These are phyloP conservation scores for Drosophila anomalata DNA, from an alignment of 2,888 invertebrate species.

Conservation along the genomic window DNA sequence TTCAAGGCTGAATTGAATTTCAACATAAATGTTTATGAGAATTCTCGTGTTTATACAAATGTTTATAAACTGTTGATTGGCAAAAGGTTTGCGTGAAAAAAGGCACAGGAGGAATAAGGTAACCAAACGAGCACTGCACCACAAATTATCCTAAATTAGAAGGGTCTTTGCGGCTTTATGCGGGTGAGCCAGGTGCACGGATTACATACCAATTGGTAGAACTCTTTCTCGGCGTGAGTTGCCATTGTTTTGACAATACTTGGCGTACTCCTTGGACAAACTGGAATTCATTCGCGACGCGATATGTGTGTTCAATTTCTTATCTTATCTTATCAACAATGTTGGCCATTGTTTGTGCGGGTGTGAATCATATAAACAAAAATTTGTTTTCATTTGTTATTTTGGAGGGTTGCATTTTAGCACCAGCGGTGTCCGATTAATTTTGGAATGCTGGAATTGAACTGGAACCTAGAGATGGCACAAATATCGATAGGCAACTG, in stretches of 20 bases:
- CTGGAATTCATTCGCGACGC: constrained; percentile 40
- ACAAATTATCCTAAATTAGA: not conserved
- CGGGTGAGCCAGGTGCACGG: not conserved
- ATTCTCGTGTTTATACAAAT: constrained; percentile 1
- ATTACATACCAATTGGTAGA: constrained; percentile 64
- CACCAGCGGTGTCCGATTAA: not conserved
- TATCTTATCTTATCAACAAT: constrained; percentile 52
- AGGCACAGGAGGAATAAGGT: not conserved
- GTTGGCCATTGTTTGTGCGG: constrained; percentile 40
- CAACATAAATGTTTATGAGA: constrained; percentile 6
- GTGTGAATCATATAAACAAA: constrained; percentile 36
- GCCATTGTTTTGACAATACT: constrained; percentile 54
- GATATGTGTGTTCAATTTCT: constrained; percentile 32
- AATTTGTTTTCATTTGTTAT: constrained; percentile 22
- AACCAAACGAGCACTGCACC: not conserved
- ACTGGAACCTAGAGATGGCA: not conserved
- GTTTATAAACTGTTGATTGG: not conserved
- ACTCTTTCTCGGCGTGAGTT: constrained; percentile 69
- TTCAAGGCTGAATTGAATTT: constrained; percentile 23
- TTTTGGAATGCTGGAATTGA: not conserved
- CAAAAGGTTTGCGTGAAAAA: not conserved
- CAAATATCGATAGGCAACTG: not conserved
- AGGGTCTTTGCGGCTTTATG: not conserved
- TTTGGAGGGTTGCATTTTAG: constrained; percentile 4
- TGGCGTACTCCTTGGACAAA: constrained; percentile 29